A percentile compares a stretch with the other conserved stretches of the same genome.
Conservation (phyloP, 1,140 invertebrate genomes). For the Ditylenchus dipsaci region DNA sequence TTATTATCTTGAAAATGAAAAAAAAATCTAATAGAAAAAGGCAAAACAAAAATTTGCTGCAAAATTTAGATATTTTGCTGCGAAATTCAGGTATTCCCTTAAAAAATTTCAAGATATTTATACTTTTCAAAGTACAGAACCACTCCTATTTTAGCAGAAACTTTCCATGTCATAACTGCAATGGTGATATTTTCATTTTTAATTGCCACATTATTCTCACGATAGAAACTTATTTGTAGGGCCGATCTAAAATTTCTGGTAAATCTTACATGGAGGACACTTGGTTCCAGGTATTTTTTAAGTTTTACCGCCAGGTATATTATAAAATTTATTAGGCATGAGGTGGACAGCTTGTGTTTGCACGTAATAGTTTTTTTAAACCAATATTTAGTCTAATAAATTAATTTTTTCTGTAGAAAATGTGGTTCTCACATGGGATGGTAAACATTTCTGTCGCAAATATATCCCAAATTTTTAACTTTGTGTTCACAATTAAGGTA, state of each 20-base stretch:
- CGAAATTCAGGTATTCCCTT: too few relatives aligned
- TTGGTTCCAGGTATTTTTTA: not conserved
- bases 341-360: not conserved
- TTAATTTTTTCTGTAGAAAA: not conserved
- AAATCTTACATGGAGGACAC: not conserved
- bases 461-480: not conserved
- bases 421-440: not conserved
- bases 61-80: too few relatives aligned
- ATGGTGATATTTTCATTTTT: not conserved
- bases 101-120: too few relatives aligned
- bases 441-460: not conserved
- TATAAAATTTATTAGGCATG: not conserved
- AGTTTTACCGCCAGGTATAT: not conserved
- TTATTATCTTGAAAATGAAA: too few relatives aligned
- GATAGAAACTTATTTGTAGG: not conserved
- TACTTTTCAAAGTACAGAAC: too few relatives aligned
- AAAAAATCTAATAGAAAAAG: too few relatives aligned
- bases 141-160: conserved; percentile 4
- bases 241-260: not conserved
- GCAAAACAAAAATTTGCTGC: too few relatives aligned
- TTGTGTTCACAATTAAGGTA: conserved; percentile 3
- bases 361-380: not conserved
- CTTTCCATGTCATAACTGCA: not conserved
- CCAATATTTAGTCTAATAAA: not conserved
- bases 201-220: not conserved